phyloP scores from a whole-genome alignment of 2,888 invertebrate genomes.

The Cantharis rufa region DNA sequence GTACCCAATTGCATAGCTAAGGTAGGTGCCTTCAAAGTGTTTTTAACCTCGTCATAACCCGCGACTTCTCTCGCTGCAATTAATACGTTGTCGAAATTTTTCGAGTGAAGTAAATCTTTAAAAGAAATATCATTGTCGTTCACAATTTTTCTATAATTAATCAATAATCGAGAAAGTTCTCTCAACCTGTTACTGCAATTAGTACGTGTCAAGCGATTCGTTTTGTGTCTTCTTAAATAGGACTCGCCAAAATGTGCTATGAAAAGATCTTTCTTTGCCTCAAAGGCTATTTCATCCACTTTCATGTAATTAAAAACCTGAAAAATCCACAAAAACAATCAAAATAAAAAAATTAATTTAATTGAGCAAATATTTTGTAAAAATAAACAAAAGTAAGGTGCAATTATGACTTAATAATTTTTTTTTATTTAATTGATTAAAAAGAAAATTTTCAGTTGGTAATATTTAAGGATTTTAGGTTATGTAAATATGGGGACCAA shows the following conservation, averaged over 20 bases:
- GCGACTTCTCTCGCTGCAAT: constrained; percentile 32
- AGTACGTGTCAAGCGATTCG: constrained; percentile 7
- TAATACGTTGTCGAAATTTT: constrained; percentile 35
- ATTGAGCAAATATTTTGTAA: too few species aligned
- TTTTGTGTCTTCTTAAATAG: constrained; percentile 30
- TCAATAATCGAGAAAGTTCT: constrained; percentile 32
- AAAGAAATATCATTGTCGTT: constrained; percentile 10
- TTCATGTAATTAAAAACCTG: constrained; percentile 35
- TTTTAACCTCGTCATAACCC: constrained; percentile 34
- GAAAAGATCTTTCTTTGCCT: constrained; percentile 34
- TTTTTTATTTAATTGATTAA: too few species aligned
- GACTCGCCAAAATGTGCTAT: constrained; percentile 34
- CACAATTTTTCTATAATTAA: constrained; percentile 20
- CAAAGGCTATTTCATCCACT: constrained; percentile 32
- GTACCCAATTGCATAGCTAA: neutral
- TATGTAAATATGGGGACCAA: too few species aligned
- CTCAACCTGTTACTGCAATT: constrained; percentile 33
- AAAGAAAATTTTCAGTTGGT: too few species aligned
- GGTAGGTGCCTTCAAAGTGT: constrained; percentile 23
- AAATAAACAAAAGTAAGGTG: too few species aligned
- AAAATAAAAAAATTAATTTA: too few species aligned
- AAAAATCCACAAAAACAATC: too few species aligned
- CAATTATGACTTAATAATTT: too few species aligned
- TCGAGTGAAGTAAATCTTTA: constrained; percentile 33
- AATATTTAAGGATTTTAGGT: too few species aligned